A percentile compares a stretch with the other conserved stretches of the same genome.
phyloP scores from a whole-genome alignment of 2,113 vertebrate genomes.

The Siphamia tubifer region DNA sequence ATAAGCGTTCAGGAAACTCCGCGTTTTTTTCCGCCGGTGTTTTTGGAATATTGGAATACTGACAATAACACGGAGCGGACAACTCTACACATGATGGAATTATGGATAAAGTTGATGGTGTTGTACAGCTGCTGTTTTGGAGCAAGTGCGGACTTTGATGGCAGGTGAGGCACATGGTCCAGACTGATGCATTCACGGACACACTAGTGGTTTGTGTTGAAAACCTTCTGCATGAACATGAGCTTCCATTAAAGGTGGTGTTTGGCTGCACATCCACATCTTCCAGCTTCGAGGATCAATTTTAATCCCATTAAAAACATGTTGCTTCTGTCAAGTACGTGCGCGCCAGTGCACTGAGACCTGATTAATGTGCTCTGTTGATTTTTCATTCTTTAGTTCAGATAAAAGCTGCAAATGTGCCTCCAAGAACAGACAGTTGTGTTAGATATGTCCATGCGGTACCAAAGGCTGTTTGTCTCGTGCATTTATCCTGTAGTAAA shows the following conservation, averaged over 20 bases:
- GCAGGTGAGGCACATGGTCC: constrained; percentile 80
- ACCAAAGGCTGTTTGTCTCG: background rate
- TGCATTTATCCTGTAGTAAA: constrained; percentile 28
- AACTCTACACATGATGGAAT: constrained; percentile 68
- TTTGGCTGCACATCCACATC: background rate
- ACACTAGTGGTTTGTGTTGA: too few relatives aligned
- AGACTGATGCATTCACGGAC: background rate
- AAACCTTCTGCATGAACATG: background rate
- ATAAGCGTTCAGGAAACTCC: constrained; percentile 13
- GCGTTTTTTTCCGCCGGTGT: background rate
- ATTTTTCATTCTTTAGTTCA: background rate
- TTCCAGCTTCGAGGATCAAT: background rate
- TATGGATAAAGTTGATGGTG: constrained; percentile 79
- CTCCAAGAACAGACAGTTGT: background rate
- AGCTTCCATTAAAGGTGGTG: too few relatives aligned
- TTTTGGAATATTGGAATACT: constrained; percentile 43
- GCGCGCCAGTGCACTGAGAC: background rate
- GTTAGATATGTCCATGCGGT: background rate
- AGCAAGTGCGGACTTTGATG: constrained; percentile 86
- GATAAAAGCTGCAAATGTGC: background rate
- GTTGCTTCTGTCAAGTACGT: constrained; percentile 12
- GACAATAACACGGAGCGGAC: background rate
- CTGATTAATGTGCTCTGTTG: background rate
- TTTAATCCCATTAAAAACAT: background rate
- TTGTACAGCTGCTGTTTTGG: constrained; percentile 77